Percentiles rank a stretch among this genome's conserved stretches.
These are phyloP conservation scores for Eucera pruinosa DNA, from an alignment of 2,888 invertebrate genomes.

Conservation along the genomic window DNA sequence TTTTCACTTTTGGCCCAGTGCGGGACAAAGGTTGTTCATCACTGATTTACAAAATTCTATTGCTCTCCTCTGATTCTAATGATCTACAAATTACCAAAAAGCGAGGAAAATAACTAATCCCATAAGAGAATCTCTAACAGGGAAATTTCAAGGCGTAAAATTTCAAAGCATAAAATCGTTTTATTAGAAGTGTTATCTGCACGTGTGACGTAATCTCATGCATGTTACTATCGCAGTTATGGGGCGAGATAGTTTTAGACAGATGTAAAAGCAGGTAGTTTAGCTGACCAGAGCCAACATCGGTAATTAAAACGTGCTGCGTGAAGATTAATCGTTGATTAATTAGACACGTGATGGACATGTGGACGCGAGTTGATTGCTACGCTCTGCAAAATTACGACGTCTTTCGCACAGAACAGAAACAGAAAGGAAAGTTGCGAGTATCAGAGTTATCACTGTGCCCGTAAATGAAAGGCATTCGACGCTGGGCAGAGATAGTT, in stretches of 20 bases:
- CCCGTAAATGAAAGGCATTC: not conserved
- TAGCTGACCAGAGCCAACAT: conserved; percentile 21
- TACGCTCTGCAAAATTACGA: too few species aligned
- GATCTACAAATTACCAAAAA: too few species aligned
- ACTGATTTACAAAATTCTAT: too few species aligned
- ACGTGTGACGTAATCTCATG: not conserved
- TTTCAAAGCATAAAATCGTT: conserved; percentile 2
- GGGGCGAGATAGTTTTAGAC: conserved; percentile 41
- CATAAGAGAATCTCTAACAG: too few species aligned
- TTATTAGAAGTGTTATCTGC: conserved; percentile 38
- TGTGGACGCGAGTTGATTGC: not conserved
- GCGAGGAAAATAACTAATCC: too few species aligned
- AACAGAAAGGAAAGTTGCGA: not conserved
- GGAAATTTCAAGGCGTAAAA: too few species aligned
- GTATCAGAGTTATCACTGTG: conserved; percentile 7
- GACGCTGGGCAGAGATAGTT: conserved; percentile 4
- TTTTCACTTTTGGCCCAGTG: too few species aligned
- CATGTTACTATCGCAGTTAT: conserved; percentile 38
- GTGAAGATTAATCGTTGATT: not conserved
- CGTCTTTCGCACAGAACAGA: not conserved
- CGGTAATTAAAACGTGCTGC: conserved; percentile 35
- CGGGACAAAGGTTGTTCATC: too few species aligned
- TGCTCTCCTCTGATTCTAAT: not conserved
- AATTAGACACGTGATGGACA: not conserved
- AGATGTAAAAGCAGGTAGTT: conserved; percentile 21